Evolutionary conservation across 2,888 invertebrate species (phyloP).

Genomic region (Ptychoptera albimana): DNA sequence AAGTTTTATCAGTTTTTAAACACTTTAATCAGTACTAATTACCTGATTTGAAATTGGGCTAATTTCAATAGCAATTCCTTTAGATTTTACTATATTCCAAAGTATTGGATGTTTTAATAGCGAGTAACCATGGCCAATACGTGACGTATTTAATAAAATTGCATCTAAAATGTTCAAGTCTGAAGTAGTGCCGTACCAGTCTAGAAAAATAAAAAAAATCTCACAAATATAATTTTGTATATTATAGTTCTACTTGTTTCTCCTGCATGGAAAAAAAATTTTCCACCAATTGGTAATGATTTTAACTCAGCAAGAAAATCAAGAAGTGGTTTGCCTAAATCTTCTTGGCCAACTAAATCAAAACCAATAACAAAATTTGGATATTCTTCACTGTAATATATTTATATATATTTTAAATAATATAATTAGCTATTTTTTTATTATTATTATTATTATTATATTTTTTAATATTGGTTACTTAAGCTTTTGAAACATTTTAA

Average conservation of each 20-base stretch:
- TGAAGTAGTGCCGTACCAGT: slow-evolving; percentile 36
- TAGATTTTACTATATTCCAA: slow-evolving; percentile 22
- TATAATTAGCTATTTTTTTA: background rate
- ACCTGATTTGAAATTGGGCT: slow-evolving; percentile 30
- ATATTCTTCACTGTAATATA: slow-evolving; percentile 15
- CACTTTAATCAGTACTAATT: too few relatives aligned
- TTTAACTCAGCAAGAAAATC: slow-evolving; percentile 17
- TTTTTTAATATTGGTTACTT: background rate
- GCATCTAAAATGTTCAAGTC: slow-evolving; percentile 41
- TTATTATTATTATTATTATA: background rate
- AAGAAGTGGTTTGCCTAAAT: slow-evolving; percentile 36
- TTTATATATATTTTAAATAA: background rate
- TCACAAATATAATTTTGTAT: background rate
- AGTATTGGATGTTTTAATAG: slow-evolving; percentile 27
- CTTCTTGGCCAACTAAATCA: slow-evolving; percentile 52
- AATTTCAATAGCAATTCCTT: slow-evolving; percentile 25
- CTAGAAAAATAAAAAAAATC: slow-evolving; percentile 13
- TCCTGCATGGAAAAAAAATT: slow-evolving; percentile 48
- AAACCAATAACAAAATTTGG: slow-evolving; percentile 45
- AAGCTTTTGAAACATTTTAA: background rate
- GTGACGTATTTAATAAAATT: slow-evolving; percentile 24
- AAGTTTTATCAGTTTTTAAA: too few relatives aligned
- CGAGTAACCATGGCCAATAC: slow-evolving; percentile 29
- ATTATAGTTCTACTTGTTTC: slow-evolving; percentile 36
- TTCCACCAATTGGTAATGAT: slow-evolving; percentile 22